Evolutionary conservation across 2,113 vertebrate genomes (phyloP).

Genomic region (Pleuronectes platessa): DNA sequence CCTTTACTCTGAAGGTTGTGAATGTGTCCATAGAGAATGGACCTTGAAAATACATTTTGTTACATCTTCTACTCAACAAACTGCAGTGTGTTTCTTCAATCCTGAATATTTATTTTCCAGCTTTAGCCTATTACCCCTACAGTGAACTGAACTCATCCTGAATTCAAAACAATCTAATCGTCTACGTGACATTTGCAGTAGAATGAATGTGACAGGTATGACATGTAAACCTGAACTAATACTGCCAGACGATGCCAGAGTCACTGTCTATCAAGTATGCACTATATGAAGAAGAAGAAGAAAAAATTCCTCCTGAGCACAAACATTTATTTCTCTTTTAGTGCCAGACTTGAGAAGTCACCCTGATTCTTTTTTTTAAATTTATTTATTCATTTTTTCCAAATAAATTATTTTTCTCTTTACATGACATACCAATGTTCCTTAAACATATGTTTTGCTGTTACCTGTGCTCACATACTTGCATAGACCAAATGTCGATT

Average conservation of each 20-base stretch:
- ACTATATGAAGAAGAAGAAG: constrained; percentile 46
- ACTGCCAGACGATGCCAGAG: constrained; percentile 57
- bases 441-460: constrained; percentile 8
- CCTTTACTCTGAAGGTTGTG: constrained; percentile 33
- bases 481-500: constrained; percentile 19
- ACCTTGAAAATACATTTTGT: constrained; percentile 33
- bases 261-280: constrained; percentile 44
- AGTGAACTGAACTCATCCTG: constrained; percentile 27
- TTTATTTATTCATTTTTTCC: constrained; percentile 38
- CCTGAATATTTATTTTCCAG: constrained; percentile 41
- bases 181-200: constrained; percentile 42
- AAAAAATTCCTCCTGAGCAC: constrained; percentile 58
- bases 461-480: constrained; percentile 33
- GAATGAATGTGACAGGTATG: constrained; percentile 52
- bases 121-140: constrained; percentile 35
- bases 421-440: constrained; percentile 19
- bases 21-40: constrained; percentile 36
- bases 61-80: constrained; percentile 25
- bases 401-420: constrained; percentile 24
- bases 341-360: constrained; percentile 18
- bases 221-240: constrained; percentile 43
- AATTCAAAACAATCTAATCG: constrained; percentile 23
- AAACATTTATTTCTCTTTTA: constrained; percentile 40
- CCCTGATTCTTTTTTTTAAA: constrained; percentile 4
- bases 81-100: constrained; percentile 40